phyloP scores from a whole-genome alignment of 1,140 invertebrate genomes.

The Anoplophora glabripennis region DNA sequence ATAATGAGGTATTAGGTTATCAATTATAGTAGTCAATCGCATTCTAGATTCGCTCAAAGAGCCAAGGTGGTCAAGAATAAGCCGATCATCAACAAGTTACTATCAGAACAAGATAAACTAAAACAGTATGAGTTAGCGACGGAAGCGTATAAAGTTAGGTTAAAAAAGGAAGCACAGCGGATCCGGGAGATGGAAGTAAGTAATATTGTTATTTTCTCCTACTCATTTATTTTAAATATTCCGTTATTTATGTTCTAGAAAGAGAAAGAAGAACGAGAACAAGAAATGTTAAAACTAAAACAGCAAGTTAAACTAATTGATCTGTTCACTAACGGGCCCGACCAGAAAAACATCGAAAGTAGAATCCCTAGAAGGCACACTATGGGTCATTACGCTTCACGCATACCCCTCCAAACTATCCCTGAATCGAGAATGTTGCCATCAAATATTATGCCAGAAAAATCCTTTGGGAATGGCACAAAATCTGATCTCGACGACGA shows the following conservation, averaged over 20 bases:
- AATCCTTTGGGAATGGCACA: neutral
- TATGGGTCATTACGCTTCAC: slow-evolving; percentile 1
- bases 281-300: slow-evolving; percentile 16
- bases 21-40: slow-evolving; percentile 42
- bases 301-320: slow-evolving; percentile 16
- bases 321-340: slow-evolving; percentile 1
- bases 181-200: slow-evolving; percentile 26
- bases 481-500: neutral
- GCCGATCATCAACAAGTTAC: slow-evolving; percentile 64
- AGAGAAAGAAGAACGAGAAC: slow-evolving; percentile 14
- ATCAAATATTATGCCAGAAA: neutral
- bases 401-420: neutral
- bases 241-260: too few relatives aligned
- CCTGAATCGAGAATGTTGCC: too few relatives aligned
- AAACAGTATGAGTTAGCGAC: slow-evolving; percentile 44
- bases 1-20: slow-evolving; percentile 1
- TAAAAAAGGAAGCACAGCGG: slow-evolving; percentile 20
- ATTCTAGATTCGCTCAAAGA: slow-evolving; percentile 57
- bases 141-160: slow-evolving; percentile 24
- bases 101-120: too few relatives aligned
- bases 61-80: slow-evolving; percentile 69
- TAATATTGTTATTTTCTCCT: too few relatives aligned
- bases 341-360: neutral
- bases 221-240: too few relatives aligned
- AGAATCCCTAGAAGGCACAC: slow-evolving; percentile 14